Evolutionary conservation across 2,888 invertebrate species (phyloP).

Genomic region (Aelia acuminata): DNA sequence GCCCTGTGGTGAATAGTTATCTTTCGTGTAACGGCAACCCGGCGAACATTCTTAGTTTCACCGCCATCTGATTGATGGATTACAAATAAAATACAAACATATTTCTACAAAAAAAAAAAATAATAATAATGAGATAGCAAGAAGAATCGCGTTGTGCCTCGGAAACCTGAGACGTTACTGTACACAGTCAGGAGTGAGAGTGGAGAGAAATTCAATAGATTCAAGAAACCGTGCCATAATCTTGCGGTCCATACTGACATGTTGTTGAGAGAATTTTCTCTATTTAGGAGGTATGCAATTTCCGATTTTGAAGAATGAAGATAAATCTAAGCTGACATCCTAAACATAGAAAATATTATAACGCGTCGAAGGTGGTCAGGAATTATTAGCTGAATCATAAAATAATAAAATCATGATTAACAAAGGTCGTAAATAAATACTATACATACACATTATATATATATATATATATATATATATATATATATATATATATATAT

Average conservation of each 20-base stretch:
- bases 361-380: not conserved
- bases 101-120: not conserved
- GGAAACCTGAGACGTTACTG: too few species aligned
- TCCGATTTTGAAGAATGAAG: not conserved
- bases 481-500: too few species aligned
- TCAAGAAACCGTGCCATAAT: conserved; percentile 29
- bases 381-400: not conserved
- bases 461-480: too few species aligned
- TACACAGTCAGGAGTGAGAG: not conserved
- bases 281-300: not conserved
- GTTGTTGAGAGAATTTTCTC: not conserved
- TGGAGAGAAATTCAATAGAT: conserved; percentile 9
- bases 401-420: too few species aligned
- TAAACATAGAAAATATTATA: not conserved
- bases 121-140: not conserved
- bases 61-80: not conserved
- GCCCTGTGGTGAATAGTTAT: conserved; percentile 16
- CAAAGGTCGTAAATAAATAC: too few species aligned
- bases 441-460: too few species aligned
- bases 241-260: not conserved
- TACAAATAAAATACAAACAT: not conserved
- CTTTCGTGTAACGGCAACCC: not conserved
- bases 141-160: too few species aligned
- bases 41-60: not conserved
- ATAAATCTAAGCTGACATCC: not conserved